Conservation (phyloP, 92 coral and sea anemone species). For the Phymanthus crucifer region DNA sequence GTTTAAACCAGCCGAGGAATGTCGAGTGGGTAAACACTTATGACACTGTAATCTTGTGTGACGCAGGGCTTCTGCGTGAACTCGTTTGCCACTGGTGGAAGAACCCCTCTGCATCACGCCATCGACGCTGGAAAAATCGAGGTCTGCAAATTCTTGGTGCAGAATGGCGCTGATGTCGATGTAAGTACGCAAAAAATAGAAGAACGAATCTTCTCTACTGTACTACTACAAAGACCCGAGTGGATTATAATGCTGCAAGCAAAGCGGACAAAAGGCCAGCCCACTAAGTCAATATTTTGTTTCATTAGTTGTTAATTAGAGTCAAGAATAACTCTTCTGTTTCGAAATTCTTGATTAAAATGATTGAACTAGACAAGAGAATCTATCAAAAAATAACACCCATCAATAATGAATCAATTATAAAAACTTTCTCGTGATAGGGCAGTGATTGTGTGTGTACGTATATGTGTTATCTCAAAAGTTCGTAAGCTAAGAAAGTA, state of each 20-base stretch:
- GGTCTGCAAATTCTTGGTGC: slow-evolving; percentile 55
- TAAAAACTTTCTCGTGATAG: no score
- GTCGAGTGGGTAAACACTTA: slow-evolving; percentile 17
- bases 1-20: slow-evolving; percentile 29
- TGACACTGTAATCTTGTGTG: slow-evolving; percentile 25
- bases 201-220: background rate
- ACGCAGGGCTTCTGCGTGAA: slow-evolving; percentile 76
- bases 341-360: background rate
- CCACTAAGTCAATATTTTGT: background rate
- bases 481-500: background rate
- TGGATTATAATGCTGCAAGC: background rate
- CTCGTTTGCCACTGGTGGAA: slow-evolving; percentile 65
- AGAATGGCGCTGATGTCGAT: slow-evolving; percentile 79
- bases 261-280: background rate
- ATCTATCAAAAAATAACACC: background rate
- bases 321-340: background rate
- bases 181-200: slow-evolving; percentile 42
- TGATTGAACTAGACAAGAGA: slow-evolving; percentile 4
- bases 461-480: background rate
- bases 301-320: background rate
- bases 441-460: background rate
- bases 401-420: background rate
- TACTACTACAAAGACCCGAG: background rate
- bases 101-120: slow-evolving; percentile 79
- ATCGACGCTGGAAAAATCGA: slow-evolving; percentile 75